Conservation (phyloP, 2,113 vertebrate species). For the Dunckerocampus dactyliophorus region DNA sequence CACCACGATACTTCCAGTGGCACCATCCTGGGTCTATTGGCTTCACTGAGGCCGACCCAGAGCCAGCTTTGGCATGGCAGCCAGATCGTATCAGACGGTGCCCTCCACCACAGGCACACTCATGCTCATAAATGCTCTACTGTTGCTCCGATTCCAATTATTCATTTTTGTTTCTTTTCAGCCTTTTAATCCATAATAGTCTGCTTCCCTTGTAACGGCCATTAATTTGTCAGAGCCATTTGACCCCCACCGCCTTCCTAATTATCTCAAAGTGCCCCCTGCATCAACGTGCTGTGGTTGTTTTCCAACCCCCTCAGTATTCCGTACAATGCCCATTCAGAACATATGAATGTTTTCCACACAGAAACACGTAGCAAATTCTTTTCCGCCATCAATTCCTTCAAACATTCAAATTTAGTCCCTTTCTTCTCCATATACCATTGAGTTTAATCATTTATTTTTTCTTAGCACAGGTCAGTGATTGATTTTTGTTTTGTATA, state of each 20-base stretch:
- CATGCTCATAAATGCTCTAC: too few species aligned
- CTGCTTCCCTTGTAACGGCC: constrained; percentile 3
- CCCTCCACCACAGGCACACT: too few species aligned
- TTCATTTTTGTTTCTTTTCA: neutral
- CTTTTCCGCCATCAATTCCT: constrained; percentile 18
- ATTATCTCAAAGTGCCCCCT: constrained; percentile 24
- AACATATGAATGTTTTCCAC: constrained; percentile 16
- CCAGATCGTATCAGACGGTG: too few species aligned
- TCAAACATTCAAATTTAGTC: constrained; percentile 14
- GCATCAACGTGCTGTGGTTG: constrained; percentile 9
- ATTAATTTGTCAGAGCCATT: constrained; percentile 12
- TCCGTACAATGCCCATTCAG: constrained; percentile 6
- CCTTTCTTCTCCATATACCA: constrained; percentile 15
- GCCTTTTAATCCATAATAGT: neutral
- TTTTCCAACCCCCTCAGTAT: constrained; percentile 21
- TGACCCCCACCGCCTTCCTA: constrained; percentile 8
- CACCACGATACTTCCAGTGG: too few species aligned
- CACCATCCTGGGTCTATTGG: too few species aligned
- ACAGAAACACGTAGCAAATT: constrained; percentile 6
- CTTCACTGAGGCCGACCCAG: too few species aligned
- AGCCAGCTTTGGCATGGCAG: too few species aligned
- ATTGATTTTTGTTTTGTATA: constrained; percentile 61
- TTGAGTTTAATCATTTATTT: constrained; percentile 56
- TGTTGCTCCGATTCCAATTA: neutral
- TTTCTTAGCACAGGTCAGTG: constrained; percentile 52